Evolutionary conservation across 2,888 invertebrate species (phyloP), one percentile per base, ranked within the genome.

Genomic region (Camptogramma bilineatum): DNA sequence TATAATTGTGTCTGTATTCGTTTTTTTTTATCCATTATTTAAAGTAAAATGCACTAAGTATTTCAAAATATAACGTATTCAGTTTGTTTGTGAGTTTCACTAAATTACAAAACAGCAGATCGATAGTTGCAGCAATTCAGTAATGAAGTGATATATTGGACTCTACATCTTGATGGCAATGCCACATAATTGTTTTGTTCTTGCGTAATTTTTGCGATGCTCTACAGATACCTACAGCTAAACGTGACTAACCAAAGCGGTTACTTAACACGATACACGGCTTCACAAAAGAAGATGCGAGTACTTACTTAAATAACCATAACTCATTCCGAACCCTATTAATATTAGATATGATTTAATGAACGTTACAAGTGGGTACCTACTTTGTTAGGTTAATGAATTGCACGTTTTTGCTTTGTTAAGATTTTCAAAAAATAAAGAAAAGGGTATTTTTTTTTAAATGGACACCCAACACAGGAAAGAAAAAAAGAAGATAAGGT

Each of bases 171-270:
- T 67, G 68, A 64, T 74, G 39, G 59, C 70, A 72, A 72, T 75
- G 65, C 56, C 71, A 68, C 70, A 75, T 77, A 76, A 81, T 81
- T 79, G 76, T 79, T 77, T 76, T 70, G 58, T 73, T 70, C 73
- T 88, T 88, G 80, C 82, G 82, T 83, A 82, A 87, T 80, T 83
- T 82, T 78, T 74, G 78, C 85, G 84, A 88, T 87, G 84, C 76
- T 67, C 78, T 78, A 80, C 79, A 78, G 87, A 88, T 88, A n/a
- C n/a, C n/a, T n/a, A 87, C 55, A 83, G 73, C 74, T 79, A 80
- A 86, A 83, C 91, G 90, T 91, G 90, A 90, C 87, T 87, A 82
- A 82, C 83, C 83, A 86, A 89, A 82, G 82, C 77, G 73, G 82
- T 89, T 87, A 83, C 84, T 83, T 85, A 86, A 87, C 76, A 80